These are phyloP conservation scores for Helicoverpa assulta DNA, from an alignment of 2,888 invertebrate genomes.

Conservation along the genomic window DNA sequence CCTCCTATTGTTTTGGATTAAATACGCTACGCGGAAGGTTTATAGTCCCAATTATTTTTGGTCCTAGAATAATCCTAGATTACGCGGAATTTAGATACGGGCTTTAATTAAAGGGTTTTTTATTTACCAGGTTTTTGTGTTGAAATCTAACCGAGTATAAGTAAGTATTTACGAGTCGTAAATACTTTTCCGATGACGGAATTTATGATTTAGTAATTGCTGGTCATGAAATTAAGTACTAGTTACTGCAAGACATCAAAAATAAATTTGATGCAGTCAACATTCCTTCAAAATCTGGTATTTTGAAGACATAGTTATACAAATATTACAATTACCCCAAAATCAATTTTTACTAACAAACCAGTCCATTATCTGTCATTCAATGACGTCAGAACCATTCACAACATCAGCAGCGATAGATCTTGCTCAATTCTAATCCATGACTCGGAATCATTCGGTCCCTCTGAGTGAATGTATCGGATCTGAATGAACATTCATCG, in stretches of 20 bases:
- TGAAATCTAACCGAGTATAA: neutral
- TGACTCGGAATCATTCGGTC: conserved; percentile 51
- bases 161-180: too few species aligned
- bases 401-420: conserved; percentile 25
- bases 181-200: neutral
- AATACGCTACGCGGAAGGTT: conserved; percentile 28
- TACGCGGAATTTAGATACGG: conserved; percentile 29
- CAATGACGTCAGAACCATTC: conserved; percentile 13
- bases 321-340: too few species aligned
- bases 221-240: too few species aligned
- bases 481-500: conserved; percentile 44
- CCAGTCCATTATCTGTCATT: neutral
- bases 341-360: too few species aligned
- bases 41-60: conserved; percentile 44
- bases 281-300: too few species aligned
- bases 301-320: too few species aligned
- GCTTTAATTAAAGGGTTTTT: conserved; percentile 33
- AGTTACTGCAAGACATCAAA: too few species aligned
- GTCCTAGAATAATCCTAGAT: conserved; percentile 40
- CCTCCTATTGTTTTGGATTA: conserved; percentile 42
- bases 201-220: too few species aligned
- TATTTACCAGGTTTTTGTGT: conserved; percentile 4
- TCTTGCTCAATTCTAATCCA: conserved; percentile 52
- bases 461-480: conserved; percentile 42
- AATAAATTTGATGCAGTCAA: too few species aligned